Evolutionary conservation across 37 sponge, comb jelly and placozoan species (phyloP).

Genomic region (Aphrocallistes beatrix): DNA sequence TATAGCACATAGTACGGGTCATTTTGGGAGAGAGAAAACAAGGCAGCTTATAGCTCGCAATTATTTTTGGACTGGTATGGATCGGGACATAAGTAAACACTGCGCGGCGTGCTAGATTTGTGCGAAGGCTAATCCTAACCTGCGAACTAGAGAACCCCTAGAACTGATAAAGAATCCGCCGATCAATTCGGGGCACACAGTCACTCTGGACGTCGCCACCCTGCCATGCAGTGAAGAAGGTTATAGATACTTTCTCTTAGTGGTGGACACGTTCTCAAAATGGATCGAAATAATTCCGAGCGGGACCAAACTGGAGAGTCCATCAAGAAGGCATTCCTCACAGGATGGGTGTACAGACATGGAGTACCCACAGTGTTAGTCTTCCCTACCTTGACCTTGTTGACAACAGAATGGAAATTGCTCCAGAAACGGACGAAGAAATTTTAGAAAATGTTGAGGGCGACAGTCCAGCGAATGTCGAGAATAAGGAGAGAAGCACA

Average conservation of each 20-base stretch:
- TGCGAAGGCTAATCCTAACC: not conserved
- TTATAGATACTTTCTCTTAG: not conserved
- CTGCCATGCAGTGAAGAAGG: slow-evolving; percentile 1
- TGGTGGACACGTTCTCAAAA: not conserved
- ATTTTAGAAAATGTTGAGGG: not conserved
- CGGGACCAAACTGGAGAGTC: not conserved
- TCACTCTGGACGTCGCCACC: slow-evolving; percentile 2
- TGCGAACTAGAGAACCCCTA: slow-evolving; percentile 1
- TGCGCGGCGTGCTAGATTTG: not conserved
- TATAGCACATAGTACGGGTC: slow-evolving; percentile 1
- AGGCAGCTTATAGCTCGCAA: slow-evolving; percentile 9
- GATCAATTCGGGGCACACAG: slow-evolving; percentile 3
- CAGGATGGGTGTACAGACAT: not conserved
- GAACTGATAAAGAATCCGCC: not conserved
- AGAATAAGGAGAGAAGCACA: not conserved
- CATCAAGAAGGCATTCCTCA: slow-evolving; percentile 16
- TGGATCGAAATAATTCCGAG: not conserved
- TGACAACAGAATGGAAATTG: not conserved
- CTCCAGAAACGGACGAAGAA: not conserved
- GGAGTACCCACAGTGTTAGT: slow-evolving; percentile 4
- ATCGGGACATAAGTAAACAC: not conserved
- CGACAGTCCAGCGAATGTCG: not conserved
- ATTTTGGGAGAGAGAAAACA: not conserved
- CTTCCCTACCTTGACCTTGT: not conserved
- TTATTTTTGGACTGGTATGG: not conserved